phyloP scores from a whole-genome alignment of 1,140 invertebrate species.

The Hetaerina americana region DNA sequence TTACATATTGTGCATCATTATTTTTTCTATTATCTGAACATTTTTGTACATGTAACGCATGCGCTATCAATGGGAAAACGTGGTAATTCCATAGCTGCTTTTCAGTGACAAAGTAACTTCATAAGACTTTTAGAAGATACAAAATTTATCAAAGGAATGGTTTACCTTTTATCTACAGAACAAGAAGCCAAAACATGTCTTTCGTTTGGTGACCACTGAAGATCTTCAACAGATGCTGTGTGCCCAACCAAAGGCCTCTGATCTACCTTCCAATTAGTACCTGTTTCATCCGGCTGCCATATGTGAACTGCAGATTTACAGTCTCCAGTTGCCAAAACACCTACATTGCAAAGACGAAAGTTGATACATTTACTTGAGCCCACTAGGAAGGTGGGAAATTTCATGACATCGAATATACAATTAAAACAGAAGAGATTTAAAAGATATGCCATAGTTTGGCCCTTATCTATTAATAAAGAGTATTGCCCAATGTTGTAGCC shows the following conservation, averaged over 20 bases:
- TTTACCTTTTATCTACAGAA: constrained; percentile 76
- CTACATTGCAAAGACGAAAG: no score
- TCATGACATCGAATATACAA: no score
- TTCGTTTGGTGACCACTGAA: constrained; percentile 98
- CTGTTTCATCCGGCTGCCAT: constrained; percentile 66
- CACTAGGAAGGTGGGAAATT: no score
- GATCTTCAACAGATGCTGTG: constrained; percentile 88
- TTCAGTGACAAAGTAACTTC: not conserved
- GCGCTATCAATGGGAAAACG: no score
- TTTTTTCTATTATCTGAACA: not conserved
- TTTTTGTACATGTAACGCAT: no score
- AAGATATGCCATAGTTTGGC: no score
- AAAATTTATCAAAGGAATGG: constrained; percentile 6
- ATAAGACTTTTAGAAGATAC: not conserved
- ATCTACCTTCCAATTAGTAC: constrained; percentile 72
- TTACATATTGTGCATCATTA: no score
- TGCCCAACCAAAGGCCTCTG: constrained; percentile 78
- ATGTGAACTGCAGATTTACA: constrained; percentile 84
- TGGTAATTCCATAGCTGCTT: not conserved
- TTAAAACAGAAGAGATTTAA: no score
- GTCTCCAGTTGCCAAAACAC: constrained; percentile 73
- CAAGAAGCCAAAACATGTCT: constrained; percentile 85
- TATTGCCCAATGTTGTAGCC: no score
- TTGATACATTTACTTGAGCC: no score
- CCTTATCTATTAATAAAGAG: no score